A percentile compares a stretch with the other conserved stretches of the same genome.
phyloP scores from a whole-genome alignment of 2,113 vertebrate genomes.

The Echinops telfairi region DNA sequence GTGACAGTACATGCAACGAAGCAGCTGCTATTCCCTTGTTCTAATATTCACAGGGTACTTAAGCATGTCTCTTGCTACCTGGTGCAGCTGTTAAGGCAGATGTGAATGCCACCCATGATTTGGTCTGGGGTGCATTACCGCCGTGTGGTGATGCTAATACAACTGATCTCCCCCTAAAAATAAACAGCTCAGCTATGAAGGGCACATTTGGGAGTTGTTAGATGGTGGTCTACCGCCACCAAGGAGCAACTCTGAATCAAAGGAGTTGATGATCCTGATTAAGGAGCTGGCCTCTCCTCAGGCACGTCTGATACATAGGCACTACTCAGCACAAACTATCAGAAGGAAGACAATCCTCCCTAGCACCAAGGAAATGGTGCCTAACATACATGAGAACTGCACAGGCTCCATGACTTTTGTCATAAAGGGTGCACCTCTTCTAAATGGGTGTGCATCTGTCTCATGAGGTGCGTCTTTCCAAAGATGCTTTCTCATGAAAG shows the following conservation, averaged over 20 bases:
- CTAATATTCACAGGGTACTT: background rate
- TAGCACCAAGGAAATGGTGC: background rate
- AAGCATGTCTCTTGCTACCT: background rate
- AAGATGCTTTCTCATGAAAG: background rate
- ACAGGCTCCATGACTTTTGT: background rate
- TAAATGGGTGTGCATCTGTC: background rate
- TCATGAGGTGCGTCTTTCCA: background rate
- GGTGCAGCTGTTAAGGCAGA: background rate
- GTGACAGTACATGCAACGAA: background rate
- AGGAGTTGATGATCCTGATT: background rate
- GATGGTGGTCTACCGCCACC: background rate
- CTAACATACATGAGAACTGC: background rate
- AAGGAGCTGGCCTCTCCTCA: background rate
- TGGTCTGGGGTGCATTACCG: background rate
- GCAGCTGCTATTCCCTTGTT: constrained; percentile 3
- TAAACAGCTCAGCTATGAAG: background rate
- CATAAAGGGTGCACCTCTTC: background rate
- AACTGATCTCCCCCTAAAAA: background rate
- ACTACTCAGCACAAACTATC: background rate
- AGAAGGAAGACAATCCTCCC: background rate
- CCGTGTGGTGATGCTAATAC: background rate
- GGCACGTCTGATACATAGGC: background rate
- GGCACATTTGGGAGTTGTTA: background rate
- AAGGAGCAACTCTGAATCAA: background rate
- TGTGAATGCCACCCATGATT: background rate